Conservation (phyloP, 2,797 vertebrate species). For the Betta splendens region DNA sequence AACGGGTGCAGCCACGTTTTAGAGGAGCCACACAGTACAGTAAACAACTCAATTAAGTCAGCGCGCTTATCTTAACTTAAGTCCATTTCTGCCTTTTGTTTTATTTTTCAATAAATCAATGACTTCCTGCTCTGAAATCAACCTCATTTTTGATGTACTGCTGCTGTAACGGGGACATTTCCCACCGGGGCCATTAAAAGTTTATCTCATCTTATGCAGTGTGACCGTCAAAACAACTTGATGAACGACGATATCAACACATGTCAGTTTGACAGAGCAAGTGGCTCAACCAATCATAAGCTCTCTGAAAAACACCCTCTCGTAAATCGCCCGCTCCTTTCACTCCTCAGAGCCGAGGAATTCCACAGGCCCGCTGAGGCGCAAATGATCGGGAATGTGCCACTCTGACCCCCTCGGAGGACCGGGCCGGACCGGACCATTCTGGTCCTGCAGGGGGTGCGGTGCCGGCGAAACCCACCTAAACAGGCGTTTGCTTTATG, state of each 20-base stretch:
- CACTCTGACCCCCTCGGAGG: slow-evolving; percentile 70
- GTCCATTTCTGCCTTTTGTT: too few species aligned
- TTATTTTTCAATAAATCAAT: too few species aligned
- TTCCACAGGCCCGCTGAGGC: slow-evolving; percentile 81
- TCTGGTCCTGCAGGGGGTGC: slow-evolving; percentile 28
- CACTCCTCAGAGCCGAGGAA: slow-evolving; percentile 73
- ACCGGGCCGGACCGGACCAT: slow-evolving; percentile 53
- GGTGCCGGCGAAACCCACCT: slow-evolving; percentile 43
- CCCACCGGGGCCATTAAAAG: too few species aligned
- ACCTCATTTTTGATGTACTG: too few species aligned
- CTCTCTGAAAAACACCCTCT: slow-evolving; percentile 43
- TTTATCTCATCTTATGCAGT: too few species aligned
- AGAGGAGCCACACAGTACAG: neutral
- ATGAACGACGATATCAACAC: slow-evolving; percentile 37
- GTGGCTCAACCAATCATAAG: slow-evolving; percentile 67
- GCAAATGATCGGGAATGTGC: slow-evolving; percentile 80
- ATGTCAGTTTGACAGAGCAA: slow-evolving; percentile 32
- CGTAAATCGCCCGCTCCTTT: slow-evolving; percentile 59
- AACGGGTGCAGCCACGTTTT: slow-evolving; percentile 7
- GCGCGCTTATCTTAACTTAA: slow-evolving; percentile 1
- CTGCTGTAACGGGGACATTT: too few species aligned
- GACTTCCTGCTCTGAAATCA: neutral
- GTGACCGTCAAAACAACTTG: slow-evolving; percentile 22
- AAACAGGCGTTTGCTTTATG: slow-evolving; percentile 38
- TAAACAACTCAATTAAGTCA: slow-evolving; percentile 2